Base-by-base conservation (phyloP, 2,797 vertebrate species). In the Lutjanus campechanus region DNA sequence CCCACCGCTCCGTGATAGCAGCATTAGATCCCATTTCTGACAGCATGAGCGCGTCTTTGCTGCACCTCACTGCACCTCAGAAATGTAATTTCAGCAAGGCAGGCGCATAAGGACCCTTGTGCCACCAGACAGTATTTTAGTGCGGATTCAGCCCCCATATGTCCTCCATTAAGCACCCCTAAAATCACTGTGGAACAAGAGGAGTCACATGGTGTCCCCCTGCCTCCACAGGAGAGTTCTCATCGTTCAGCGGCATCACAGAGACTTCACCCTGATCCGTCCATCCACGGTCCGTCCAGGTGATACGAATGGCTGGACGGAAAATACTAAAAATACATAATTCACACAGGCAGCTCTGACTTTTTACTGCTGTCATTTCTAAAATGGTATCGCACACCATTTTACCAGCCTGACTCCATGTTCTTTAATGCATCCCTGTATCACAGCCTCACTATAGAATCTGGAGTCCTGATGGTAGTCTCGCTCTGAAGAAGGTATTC, bases 51-150 rank as follows among this genome's bases (percentile, higher is more conserved):
- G 10, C 1, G 50, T 82, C 72, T 76, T 69, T 75, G 84, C 81
- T 70, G 82, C 84, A 86, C 77, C 55, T 79, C 67, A 40, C 64
- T 79, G 85, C 82, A 77, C 75, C 62, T 78, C 69, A 69, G 77
- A 89, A 87, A 88, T 82, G 75, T 91, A 64, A 81, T 86, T 89
- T 88, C 85, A 86, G 81, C 69, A 53, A 53, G 66, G 70, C 77
- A 53, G 66, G 70, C 77, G 66, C 76, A 69, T 50, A 19, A 67
- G 76, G 74, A 84, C 76, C 73, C 69, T 82, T 54, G 46, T 86
- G 63, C 72, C 77, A 81, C 65, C 69, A 87, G 76, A 79, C 74
- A 58, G 61, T 70, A 41, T 86, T 91, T 88, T 76, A 78, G 60
- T 86, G 73, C 79, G 68, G 66, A 83, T 76, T 67, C 84, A 66